A percentile compares a stretch with the other conserved stretches of the same genome.
Evolutionary conservation across 2,113 vertebrate species (phyloP).

Genomic region (Thamnophis sirtalis): DNA sequence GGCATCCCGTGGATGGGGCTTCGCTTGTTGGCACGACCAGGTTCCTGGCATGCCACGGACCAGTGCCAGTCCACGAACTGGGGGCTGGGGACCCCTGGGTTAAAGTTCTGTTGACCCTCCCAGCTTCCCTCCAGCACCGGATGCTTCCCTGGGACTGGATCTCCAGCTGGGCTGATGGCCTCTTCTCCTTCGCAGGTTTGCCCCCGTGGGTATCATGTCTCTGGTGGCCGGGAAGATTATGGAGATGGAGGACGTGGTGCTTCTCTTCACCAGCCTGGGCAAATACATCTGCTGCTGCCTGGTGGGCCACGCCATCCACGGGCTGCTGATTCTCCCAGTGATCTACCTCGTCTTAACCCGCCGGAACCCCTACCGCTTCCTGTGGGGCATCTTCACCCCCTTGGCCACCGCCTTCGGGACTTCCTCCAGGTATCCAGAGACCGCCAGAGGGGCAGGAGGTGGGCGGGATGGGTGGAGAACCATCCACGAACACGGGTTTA

Average conservation of each 20-base stretch:
- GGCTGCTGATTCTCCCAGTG: slow-evolving; percentile 75
- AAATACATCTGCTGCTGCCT: slow-evolving; percentile 88
- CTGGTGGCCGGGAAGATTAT: slow-evolving; percentile 87
- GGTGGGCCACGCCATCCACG: slow-evolving; percentile 82
- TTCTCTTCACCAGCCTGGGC: slow-evolving; percentile 79
- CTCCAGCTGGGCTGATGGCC: background rate
- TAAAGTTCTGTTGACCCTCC: too few species aligned
- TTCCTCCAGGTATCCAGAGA: slow-evolving; percentile 77
- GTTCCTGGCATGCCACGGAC: too few species aligned
- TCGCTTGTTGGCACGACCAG: too few species aligned
- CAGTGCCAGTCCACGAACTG: too few species aligned
- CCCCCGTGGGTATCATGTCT: slow-evolving; percentile 89
- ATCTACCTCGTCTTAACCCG: slow-evolving; percentile 85
- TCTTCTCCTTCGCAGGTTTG: slow-evolving; percentile 72
- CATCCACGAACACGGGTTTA: background rate
- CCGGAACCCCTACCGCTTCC: slow-evolving; percentile 85
- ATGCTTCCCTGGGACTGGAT: too few species aligned
- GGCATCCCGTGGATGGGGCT: too few species aligned
- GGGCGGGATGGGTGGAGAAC: background rate
- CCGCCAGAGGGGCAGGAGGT: background rate
- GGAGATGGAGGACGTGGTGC: slow-evolving; percentile 78
- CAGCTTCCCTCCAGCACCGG: background rate
- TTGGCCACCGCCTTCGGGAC: slow-evolving; percentile 88
- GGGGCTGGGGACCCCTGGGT: too few species aligned
- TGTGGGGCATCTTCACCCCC: slow-evolving; percentile 81